These are phyloP conservation scores for Neoniphon sammara DNA, from an alignment of 2,797 vertebrate genomes.

Conservation along the genomic window DNA sequence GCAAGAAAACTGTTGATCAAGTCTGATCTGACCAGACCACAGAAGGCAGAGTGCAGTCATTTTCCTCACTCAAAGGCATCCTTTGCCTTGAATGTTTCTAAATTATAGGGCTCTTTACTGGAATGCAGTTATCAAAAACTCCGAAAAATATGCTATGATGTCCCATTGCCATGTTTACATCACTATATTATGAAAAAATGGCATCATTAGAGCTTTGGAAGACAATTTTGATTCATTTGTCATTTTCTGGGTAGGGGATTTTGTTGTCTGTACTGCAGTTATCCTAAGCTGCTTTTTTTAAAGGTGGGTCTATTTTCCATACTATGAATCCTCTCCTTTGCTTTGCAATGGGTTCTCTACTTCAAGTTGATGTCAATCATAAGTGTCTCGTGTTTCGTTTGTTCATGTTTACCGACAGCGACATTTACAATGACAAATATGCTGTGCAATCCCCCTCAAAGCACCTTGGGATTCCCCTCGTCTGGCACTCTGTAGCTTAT, in stretches of 20 bases:
- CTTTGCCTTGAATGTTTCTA: conserved; percentile 34
- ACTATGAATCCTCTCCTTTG: conserved; percentile 40
- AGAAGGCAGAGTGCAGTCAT: conserved; percentile 7
- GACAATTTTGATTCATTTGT: conserved; percentile 24
- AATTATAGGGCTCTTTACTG: conserved; percentile 29
- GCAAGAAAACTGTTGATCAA: conserved; percentile 17
- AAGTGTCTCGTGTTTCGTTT: conserved; percentile 14
- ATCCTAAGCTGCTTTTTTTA: conserved; percentile 59
- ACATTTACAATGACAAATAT: conserved; percentile 53
- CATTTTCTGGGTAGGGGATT: conserved; percentile 28
- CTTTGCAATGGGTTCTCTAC: conserved; percentile 45
- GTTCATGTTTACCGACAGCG: conserved; percentile 45
- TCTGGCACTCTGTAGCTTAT: conserved; percentile 44
- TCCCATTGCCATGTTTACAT: conserved; percentile 16
- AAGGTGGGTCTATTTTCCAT: conserved; percentile 32
- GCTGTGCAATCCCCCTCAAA: conserved; percentile 58
- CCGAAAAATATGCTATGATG: conserved; percentile 5
- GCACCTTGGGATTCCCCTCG: conserved; percentile 59
- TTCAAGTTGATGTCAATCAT: background rate
- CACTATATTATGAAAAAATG: background rate
- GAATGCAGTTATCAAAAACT: conserved; percentile 43
- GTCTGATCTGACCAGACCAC: background rate
- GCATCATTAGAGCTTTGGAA: conserved; percentile 24
- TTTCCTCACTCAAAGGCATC: conserved; percentile 23
- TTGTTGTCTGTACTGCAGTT: conserved; percentile 32